Percentiles rank a stretch among this genome's conserved stretches.
Conservation (phyloP, 1,140 invertebrate genomes). For the Aradophagus sp. region DNA sequence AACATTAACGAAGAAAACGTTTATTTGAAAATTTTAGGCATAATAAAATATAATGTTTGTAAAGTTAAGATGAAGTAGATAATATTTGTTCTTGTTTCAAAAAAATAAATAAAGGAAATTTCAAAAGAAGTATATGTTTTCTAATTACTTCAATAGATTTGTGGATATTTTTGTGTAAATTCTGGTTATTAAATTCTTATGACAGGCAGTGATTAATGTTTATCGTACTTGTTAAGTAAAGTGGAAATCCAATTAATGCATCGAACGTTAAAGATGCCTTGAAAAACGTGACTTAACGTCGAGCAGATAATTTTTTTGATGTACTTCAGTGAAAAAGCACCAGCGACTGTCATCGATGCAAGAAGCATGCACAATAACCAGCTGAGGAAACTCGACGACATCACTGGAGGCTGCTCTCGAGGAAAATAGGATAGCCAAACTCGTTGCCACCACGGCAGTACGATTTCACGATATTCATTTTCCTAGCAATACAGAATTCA, state of each 20-base stretch:
- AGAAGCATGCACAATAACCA: conserved; percentile 67
- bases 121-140: too few species aligned
- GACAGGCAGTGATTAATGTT: not conserved
- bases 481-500: too few species aligned
- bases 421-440: conserved; percentile 69
- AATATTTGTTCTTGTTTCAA: too few species aligned
- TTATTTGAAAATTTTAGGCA: too few species aligned
- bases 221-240: conserved; percentile 12
- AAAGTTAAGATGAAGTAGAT: too few species aligned
- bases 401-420: conserved; percentile 47
- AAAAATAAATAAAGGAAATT: too few species aligned
- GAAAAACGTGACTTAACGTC: not conserved
- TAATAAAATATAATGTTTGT: too few species aligned
- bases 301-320: conserved; percentile 18
- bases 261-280: not conserved
- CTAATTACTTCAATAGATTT: not conserved
- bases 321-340: conserved; percentile 41
- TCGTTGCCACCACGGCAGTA: conserved; percentile 65
- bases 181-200: not conserved
- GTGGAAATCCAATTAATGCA: not conserved
- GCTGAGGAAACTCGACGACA: conserved; percentile 67
- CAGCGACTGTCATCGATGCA: conserved; percentile 43
- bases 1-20: too few species aligned
- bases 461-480: conserved; percentile 55
- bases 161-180: not conserved